phyloP scores from a whole-genome alignment of 2,888 invertebrate species.

The Melinaea menophilus region DNA sequence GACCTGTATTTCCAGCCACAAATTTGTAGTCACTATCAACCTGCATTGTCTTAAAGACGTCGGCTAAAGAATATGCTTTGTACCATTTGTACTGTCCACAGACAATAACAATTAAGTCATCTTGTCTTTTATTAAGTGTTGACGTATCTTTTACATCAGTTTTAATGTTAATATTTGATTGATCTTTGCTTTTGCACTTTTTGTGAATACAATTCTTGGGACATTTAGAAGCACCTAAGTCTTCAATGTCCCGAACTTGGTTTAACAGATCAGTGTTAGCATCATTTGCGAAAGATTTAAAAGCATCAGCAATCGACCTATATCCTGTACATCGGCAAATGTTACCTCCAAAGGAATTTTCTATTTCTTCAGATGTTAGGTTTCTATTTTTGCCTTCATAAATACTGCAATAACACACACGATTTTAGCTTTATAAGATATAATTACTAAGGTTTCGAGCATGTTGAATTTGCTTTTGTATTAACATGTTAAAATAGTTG shows the following conservation, averaged over 20 bases:
- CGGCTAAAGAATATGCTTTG: conserved; percentile 66
- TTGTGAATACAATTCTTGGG: conserved; percentile 42
- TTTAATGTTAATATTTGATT: conserved; percentile 20
- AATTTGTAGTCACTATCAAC: conserved; percentile 68
- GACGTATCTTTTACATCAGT: conserved; percentile 21
- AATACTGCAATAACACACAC: conserved; percentile 56
- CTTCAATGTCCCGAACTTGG: conserved; percentile 71
- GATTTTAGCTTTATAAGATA: not conserved
- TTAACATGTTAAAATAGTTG: too few relatives aligned
- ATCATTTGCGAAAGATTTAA: conserved; percentile 84
- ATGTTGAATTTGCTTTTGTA: not conserved
- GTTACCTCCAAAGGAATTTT: conserved; percentile 86
- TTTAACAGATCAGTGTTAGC: conserved; percentile 71
- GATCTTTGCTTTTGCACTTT: conserved; percentile 14
- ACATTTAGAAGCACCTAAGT: conserved; percentile 49
- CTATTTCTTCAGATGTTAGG: conserved; percentile 81
- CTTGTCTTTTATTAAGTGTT: conserved; percentile 37
- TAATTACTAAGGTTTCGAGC: not conserved
- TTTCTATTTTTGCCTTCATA: conserved; percentile 67
- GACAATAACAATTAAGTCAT: conserved; percentile 71
- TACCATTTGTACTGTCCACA: conserved; percentile 66
- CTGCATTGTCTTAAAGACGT: conserved; percentile 66
- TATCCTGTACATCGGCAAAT: conserved; percentile 90
- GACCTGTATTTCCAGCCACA: conserved; percentile 84
- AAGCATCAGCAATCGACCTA: conserved; percentile 86